Conservation (phyloP, 2,113 vertebrate genomes). For the Zosterops borbonicus region DNA sequence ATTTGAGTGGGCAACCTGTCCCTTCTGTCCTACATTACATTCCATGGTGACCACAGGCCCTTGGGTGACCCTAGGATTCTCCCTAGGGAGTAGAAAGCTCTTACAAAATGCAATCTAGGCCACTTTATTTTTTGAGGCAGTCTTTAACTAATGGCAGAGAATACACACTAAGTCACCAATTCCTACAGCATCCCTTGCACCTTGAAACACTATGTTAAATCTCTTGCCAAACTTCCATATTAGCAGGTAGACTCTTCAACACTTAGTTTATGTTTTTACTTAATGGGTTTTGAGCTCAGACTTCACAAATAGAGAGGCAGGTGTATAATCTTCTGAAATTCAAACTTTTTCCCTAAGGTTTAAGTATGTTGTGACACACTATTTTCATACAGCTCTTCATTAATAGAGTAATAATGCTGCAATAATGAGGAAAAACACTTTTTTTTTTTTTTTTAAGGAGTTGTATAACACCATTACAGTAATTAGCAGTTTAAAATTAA, state of each 20-base stretch:
- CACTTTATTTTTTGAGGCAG: background rate
- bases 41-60: background rate
- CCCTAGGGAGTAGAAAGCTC: background rate
- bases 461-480: background rate
- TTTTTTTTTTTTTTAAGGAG: background rate
- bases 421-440: background rate
- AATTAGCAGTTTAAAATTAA: slow-evolving; percentile 56
- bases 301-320: slow-evolving; percentile 29
- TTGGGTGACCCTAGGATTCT: fast-evolving
- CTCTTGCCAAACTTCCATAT: background rate
- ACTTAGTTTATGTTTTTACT: background rate
- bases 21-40: background rate
- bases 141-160: background rate
- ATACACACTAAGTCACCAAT: background rate
- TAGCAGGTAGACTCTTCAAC: background rate
- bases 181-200: slow-evolving; percentile 9
- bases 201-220: background rate
- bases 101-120: background rate
- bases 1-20: background rate
- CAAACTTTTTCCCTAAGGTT: slow-evolving; percentile 18
- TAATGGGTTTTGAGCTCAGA: slow-evolving; percentile 14
- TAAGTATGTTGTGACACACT: slow-evolving; percentile 6
- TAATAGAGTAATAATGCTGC: slow-evolving; percentile 9
- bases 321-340: slow-evolving; percentile 28
- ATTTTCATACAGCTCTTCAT: slow-evolving; percentile 37